phyloP scores from a whole-genome alignment of 37 sponge, comb jelly and placozoan genomes.

The Amphimedon queenslandica region DNA sequence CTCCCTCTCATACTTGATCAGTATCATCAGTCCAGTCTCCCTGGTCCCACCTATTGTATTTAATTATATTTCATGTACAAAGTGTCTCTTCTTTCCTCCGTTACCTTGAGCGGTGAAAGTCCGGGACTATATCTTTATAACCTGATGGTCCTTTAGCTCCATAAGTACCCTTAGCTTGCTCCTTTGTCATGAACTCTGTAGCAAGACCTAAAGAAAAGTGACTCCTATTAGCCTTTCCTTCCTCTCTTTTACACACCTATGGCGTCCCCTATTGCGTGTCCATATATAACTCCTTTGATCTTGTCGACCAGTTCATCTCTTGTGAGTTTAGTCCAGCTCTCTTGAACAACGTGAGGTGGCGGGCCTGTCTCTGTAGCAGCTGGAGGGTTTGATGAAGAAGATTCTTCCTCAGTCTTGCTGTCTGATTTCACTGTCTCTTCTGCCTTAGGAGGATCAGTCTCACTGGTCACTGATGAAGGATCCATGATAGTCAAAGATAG shows the following conservation, averaged over 20 bases:
- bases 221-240: background rate
- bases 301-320: constrained; percentile 71
- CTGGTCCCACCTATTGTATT: constrained; percentile 62
- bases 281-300: constrained; percentile 83
- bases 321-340: constrained; percentile 59
- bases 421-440: no score
- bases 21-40: constrained; percentile 99
- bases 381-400: no score
- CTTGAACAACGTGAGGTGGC: constrained; percentile 31
- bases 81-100: background rate
- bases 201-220: constrained; percentile 63
- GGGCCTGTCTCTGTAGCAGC: no score
- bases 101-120: constrained; percentile 83
- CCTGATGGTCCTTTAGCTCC: constrained; percentile 56
- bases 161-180: constrained; percentile 42
- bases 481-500: no score
- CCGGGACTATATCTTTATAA: constrained; percentile 59
- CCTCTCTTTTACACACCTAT: constrained; percentile 33
- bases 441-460: no score
- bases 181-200: constrained; percentile 80
- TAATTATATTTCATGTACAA: no score
- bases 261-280: constrained; percentile 93
- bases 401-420: no score
- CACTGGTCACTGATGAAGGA: no score
- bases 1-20: constrained; percentile 53